Evolutionary conservation across 2,113 vertebrate species (phyloP).

Genomic region (Phoxinus phoxinus): DNA sequence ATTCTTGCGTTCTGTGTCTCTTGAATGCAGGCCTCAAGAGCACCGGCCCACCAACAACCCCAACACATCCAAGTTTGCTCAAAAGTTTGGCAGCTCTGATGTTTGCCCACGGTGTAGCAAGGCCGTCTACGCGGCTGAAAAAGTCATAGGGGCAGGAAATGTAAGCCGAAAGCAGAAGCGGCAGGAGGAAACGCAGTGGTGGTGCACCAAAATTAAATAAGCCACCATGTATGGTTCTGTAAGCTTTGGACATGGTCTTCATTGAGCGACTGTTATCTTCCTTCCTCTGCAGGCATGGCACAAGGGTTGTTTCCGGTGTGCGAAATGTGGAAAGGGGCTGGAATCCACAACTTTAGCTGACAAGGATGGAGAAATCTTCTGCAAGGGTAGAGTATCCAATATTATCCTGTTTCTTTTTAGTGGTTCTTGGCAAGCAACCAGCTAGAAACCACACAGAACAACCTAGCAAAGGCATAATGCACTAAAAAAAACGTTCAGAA

Average conservation of each 20-base stretch:
- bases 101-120: constrained; percentile 89
- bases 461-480: too few relatives aligned
- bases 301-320: constrained; percentile 92
- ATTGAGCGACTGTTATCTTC: neutral
- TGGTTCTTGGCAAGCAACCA: neutral
- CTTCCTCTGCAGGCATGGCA: constrained; percentile 86
- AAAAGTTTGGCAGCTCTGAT: constrained; percentile 86
- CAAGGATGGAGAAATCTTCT: constrained; percentile 94
- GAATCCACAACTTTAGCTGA: constrained; percentile 94
- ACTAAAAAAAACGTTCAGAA: too few relatives aligned
- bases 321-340: constrained; percentile 89
- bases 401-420: neutral
- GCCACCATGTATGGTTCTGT: neutral
- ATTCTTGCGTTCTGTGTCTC: neutral
- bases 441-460: neutral
- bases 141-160: constrained; percentile 91
- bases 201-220: neutral
- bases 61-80: constrained; percentile 84
- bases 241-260: neutral
- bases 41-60: constrained; percentile 86
- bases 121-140: constrained; percentile 90
- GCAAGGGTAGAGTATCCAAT: constrained; percentile 83
- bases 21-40: constrained; percentile 59
- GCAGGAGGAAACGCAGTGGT: neutral
- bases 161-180: constrained; percentile 71